phyloP scores from a whole-genome alignment of 2,888 invertebrate species.

The Ethmia dodecea region DNA sequence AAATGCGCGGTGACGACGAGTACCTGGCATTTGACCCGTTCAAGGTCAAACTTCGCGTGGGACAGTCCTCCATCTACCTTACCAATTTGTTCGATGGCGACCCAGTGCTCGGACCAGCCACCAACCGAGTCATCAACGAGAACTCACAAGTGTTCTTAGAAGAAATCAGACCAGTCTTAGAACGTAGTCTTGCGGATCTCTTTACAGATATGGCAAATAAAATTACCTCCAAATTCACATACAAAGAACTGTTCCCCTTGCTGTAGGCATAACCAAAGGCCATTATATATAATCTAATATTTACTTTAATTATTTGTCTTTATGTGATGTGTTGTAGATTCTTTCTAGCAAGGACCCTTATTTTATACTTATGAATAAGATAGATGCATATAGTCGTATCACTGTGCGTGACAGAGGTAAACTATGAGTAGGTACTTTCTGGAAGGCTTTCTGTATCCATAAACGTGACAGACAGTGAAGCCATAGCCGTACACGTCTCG shows the following conservation, averaged over 20 bases:
- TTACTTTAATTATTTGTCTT: no score
- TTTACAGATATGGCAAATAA: constrained; percentile 84
- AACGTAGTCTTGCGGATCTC: constrained; percentile 79
- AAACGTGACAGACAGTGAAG: no score
- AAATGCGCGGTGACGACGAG: constrained; percentile 73
- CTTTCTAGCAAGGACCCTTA: no score
- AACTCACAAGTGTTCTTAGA: constrained; percentile 82
- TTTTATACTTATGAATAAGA: no score
- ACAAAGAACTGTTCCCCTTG: constrained; percentile 83
- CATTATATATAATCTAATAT: no score
- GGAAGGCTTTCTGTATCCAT: no score
- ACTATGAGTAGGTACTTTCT: no score
- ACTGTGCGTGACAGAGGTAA: no score
- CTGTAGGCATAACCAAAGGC: no score
- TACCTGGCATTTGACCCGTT: constrained; percentile 81
- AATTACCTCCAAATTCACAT: constrained; percentile 82
- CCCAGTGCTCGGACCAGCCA: constrained; percentile 80
- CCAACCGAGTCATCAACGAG: constrained; percentile 82
- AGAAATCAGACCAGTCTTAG: constrained; percentile 82
- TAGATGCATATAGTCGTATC: no score
- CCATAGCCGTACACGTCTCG: no score
- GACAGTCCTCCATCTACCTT: constrained; percentile 77
- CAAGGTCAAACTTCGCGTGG: constrained; percentile 78
- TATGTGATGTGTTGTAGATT: no score
- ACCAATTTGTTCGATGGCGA: constrained; percentile 83